Evolutionary conservation across 2,888 invertebrate genomes (phyloP), one percentile per base, ranked within the genome.

Genomic region (Minunthozetes semirufus): DNA sequence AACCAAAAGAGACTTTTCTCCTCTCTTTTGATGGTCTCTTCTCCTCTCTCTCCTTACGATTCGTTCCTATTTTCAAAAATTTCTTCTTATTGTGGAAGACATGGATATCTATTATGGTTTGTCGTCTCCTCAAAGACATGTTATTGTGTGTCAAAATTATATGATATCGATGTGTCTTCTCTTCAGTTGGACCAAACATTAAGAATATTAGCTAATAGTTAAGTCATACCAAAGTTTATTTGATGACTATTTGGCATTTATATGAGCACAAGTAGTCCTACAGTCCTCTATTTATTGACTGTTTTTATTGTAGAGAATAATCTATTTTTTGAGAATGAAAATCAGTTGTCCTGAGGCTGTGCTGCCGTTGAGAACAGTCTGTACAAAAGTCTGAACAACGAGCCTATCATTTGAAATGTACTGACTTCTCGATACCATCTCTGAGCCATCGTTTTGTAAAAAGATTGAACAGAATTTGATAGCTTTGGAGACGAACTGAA

Each of bases 401-500:
- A 19, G 33, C 33, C 33, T 33, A 33, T 33, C 33, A 33, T 33
- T 33, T 33, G 4, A 63, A 63, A 63, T 33, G 38, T 33, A n/a
- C n/a, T 38, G 63, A 63, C 63, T 63, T 33, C 11, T 56, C 19
- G 63, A 63, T 33, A 63, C 63, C 8, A 63, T 63, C 63, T 63
- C 56, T 56, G 19, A 25, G n/a, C 9, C 33, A 33, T 63, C 5
- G 56, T 56, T 56, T 11, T 25, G 63, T 63, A 63, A 15, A 63
- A 63, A 33, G 38, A 63, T 63, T 63, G 63, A 63, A 63, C 33
- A 63, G 38, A 63, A 63, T 63, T 33, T 63, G 63, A 63, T 63
- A 33, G 63, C 63, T 63, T 38, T 38, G 63, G 29, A 56, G 13
- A 25, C 5, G 15, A 56, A 56, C 0, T 13, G 22, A 25, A 56